Conservation (phyloP, 2,113 vertebrate species). For the Smithornis capensis region DNA sequence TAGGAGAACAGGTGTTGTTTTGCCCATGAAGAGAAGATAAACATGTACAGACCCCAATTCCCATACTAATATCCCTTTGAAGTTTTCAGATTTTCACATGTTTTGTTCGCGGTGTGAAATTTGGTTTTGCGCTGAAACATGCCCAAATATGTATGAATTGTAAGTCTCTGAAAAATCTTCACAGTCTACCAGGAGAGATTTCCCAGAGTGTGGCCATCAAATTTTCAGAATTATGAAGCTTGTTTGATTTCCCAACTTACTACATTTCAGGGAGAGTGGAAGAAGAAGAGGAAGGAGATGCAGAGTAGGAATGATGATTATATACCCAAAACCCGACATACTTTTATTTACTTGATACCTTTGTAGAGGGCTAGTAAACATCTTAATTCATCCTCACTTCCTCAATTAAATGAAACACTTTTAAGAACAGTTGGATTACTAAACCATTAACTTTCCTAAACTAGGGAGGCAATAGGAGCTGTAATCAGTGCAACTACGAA, state of each 20-base stretch:
- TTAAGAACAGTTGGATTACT: background rate
- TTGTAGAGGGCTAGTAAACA: background rate
- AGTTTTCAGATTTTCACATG: background rate
- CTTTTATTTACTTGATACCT: background rate
- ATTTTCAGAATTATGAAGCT: background rate
- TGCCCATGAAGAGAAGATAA: background rate
- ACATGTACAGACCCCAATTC: background rate
- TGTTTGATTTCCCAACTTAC: background rate
- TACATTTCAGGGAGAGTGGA: background rate
- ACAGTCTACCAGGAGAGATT: background rate
- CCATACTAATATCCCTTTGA: background rate
- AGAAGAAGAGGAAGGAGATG: background rate
- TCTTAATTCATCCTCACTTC: background rate
- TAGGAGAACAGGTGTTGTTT: background rate
- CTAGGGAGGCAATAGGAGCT: background rate
- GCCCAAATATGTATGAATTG: background rate
- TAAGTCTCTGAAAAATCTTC: background rate
- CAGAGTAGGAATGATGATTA: background rate
- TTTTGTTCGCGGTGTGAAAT: background rate
- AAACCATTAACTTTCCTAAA: background rate
- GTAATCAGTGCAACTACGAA: background rate
- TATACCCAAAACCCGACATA: background rate
- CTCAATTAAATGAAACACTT: background rate
- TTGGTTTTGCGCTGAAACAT: background rate
- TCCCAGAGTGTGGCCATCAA: background rate